Base-by-base conservation (phyloP, 2,797 vertebrate species). In the Sebastes vulpes region DNA sequence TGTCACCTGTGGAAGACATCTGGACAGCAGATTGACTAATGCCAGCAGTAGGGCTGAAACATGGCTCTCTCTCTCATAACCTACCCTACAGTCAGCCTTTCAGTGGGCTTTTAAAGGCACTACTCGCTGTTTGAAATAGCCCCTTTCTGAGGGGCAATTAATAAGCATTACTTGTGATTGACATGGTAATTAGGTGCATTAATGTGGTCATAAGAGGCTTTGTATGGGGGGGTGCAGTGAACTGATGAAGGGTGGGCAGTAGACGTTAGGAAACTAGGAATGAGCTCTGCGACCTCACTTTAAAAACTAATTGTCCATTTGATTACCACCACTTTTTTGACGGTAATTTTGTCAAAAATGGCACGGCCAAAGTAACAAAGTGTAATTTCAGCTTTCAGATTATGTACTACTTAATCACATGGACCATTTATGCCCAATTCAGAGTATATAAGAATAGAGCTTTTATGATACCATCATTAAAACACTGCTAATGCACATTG, bases 1-100 rank as follows among this genome's bases (percentile, higher is more conserved):
- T 96, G 96, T 96, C 96, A 96, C 95, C 96, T 97, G 96, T 96
- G 95, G 93, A 94, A 96, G 95, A 96, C 96, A 97, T 97, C 96
- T 97, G 96, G 96, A 96, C 96, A 96, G 95, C 95, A 96, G 95
- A 96, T 95, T 96, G 96, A 96, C 96, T 96, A 96, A 96, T 95
- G 94, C 95, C 94, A 95, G 94, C 92, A 93, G 92, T 94, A 91
- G 92, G 89, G 86, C 92, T 90, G 91, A 94, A 95, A 92, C 92
- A 90, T 65, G 81, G 81, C 86, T 71, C 87, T 85, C 91, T 88
- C 90, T 88, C 84, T 86, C 89, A 85, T 86, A 91, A 84, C 91
- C 88, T 86, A 87, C 83, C 89, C 91, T 73, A 89, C 90, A 92
- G 93, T 95, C 93, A 94, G 89, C 89, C 92, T 95, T 96, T 95